These are phyloP conservation scores for Cremastinae sp. DNA, from an alignment of 2,888 invertebrate genomes.

Conservation along the genomic window DNA sequence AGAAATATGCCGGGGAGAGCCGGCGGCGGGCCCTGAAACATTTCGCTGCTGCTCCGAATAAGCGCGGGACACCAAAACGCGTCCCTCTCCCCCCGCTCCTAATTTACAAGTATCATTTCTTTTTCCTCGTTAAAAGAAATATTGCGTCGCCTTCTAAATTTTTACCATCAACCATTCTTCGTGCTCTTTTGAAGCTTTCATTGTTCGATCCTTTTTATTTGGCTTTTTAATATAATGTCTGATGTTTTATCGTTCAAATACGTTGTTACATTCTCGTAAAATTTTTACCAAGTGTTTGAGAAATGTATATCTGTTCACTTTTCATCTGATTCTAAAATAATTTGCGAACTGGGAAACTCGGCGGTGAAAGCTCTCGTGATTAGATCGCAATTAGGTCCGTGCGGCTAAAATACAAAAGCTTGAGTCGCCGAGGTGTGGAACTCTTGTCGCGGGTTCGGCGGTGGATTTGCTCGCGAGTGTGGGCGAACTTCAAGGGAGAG, in stretches of 20 bases:
- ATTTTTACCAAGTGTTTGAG: neutral
- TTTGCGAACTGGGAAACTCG: slow-evolving; percentile 9
- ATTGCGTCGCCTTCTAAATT: slow-evolving; percentile 44
- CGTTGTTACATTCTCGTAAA: neutral
- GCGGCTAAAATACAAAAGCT: slow-evolving; percentile 35
- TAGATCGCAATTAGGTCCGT: slow-evolving; percentile 61
- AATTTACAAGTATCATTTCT: slow-evolving; percentile 73
- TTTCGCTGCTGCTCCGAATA: slow-evolving; percentile 65
- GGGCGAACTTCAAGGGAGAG: slow-evolving; percentile 63
- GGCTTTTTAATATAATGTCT: neutral
- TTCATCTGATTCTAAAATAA: slow-evolving; percentile 3
- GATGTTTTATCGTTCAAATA: too few relatives aligned
- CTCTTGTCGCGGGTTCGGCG: slow-evolving; percentile 34
- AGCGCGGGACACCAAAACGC: slow-evolving; percentile 62
- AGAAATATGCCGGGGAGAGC: slow-evolving; percentile 42
- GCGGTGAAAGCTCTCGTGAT: slow-evolving; percentile 43
- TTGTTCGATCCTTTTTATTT: slow-evolving; percentile 12
- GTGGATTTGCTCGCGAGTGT: slow-evolving; percentile 56
- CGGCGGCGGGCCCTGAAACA: slow-evolving; percentile 28
- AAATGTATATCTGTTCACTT: neutral
- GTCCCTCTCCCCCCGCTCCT: slow-evolving; percentile 55
- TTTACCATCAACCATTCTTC: slow-evolving; percentile 29
- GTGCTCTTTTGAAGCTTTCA: slow-evolving; percentile 4
- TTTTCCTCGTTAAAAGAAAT: slow-evolving; percentile 34
- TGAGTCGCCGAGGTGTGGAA: slow-evolving; percentile 51